These are phyloP conservation scores for Nothoprocta perdicaria DNA, from an alignment of 2,113 vertebrate genomes.

Conservation along the genomic window DNA sequence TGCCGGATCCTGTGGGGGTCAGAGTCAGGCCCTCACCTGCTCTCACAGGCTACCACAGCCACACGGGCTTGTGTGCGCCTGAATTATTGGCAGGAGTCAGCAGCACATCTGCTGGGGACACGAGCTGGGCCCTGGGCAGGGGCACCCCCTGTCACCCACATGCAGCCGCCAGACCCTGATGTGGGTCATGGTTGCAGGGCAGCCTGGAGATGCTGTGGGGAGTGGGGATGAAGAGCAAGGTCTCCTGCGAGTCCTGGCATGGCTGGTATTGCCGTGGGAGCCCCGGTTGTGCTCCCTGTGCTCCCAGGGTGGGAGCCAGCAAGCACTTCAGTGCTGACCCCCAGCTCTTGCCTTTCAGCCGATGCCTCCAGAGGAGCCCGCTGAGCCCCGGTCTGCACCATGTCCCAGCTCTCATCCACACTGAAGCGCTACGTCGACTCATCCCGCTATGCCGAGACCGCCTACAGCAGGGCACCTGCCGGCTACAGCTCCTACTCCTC, in stretches of 20 bases:
- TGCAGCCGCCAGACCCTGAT: too few relatives aligned
- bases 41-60: accelerated
- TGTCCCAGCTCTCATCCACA: slow-evolving; percentile 95
- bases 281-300: too few relatives aligned
- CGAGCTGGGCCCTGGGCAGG: neutral
- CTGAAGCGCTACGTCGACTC: slow-evolving; percentile 88
- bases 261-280: too few relatives aligned
- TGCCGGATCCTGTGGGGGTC: neutral
- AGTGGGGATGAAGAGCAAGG: neutral
- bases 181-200: accelerated
- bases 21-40: accelerated
- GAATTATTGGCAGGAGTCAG: neutral
- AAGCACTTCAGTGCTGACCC: neutral
- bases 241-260: too few relatives aligned
- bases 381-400: slow-evolving; percentile 80
- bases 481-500: slow-evolving; percentile 88
- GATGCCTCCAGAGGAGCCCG: slow-evolving; percentile 83
- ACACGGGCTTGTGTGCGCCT: accelerated
- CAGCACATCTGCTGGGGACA: accelerated
- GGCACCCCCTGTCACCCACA: neutral
- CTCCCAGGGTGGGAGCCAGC: neutral
- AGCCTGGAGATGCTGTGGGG: neutral
- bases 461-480: slow-evolving; percentile 79
- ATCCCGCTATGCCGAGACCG: slow-evolving; percentile 78
- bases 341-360: slow-evolving; percentile 79